These are phyloP conservation scores for Quiscalus mexicanus DNA, from an alignment of 2,113 vertebrate genomes.

Conservation along the genomic window DNA sequence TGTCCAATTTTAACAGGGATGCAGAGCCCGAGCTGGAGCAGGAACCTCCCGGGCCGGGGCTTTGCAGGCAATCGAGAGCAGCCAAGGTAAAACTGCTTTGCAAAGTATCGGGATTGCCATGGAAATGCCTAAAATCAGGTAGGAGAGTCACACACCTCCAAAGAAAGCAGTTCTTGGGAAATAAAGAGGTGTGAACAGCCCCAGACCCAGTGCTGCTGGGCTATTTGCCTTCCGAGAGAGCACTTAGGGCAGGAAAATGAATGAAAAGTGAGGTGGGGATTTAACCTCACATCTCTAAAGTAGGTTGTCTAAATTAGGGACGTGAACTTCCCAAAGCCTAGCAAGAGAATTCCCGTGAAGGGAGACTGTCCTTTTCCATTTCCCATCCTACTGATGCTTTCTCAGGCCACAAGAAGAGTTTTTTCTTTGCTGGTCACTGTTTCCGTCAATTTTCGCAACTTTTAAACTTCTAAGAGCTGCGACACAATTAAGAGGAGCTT, in stretches of 20 bases:
- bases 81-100: neutral
- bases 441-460: neutral
- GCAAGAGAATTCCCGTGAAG: neutral
- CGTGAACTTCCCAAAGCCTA: neutral
- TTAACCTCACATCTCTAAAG: neutral
- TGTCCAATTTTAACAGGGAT: neutral
- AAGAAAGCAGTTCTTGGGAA: neutral
- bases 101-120: fast-evolving
- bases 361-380: neutral
- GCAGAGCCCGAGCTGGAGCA: neutral
- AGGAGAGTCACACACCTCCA: neutral
- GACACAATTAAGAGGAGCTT: neutral
- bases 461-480: neutral
- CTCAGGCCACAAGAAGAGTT: neutral
- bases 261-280: neutral
- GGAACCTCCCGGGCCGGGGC: neutral
- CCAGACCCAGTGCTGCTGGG: fast-evolving
- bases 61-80: neutral
- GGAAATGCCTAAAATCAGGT: neutral
- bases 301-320: neutral
- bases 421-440: neutral
- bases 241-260: neutral
- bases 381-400: neutral
- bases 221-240: neutral
- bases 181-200: too few relatives aligned